Conservation (phyloP, 2,113 vertebrate genomes). For the Bubalus kerabau region DNA sequence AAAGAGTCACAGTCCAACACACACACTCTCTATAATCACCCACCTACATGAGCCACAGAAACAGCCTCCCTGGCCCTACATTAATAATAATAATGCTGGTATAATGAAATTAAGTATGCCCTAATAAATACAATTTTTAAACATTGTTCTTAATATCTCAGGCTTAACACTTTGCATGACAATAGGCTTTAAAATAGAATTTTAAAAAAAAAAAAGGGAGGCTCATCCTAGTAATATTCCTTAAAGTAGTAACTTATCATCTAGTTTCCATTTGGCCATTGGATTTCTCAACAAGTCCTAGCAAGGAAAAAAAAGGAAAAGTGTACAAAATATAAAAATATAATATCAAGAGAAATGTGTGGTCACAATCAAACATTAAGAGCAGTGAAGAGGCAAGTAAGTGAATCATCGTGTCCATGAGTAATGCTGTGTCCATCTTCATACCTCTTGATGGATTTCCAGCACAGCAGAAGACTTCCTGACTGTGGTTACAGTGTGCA, state of each 20-base stretch:
- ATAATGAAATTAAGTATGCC: neutral
- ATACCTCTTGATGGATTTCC: constrained; percentile 78
- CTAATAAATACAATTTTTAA: neutral
- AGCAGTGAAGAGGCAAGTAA: constrained; percentile 58
- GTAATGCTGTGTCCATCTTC: constrained; percentile 53
- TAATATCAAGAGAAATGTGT: constrained; percentile 52
- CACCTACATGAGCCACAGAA: neutral
- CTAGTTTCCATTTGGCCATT: neutral
- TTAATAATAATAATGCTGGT: neutral
- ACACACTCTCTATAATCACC: neutral
- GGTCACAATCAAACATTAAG: constrained; percentile 43
- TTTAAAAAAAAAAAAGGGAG: neutral
- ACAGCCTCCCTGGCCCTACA: neutral
- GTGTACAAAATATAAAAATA: constrained; percentile 63
- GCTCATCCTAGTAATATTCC: neutral
- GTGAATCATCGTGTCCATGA: constrained; percentile 23
- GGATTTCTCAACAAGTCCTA: constrained; percentile 17
- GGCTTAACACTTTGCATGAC: neutral
- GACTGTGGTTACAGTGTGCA: constrained; percentile 71
- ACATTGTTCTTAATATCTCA: neutral
- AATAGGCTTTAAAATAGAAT: neutral
- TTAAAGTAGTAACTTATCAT: neutral
- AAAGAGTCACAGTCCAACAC: neutral
- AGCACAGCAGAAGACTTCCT: constrained; percentile 63
- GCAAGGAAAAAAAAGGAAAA: neutral